phyloP scores from a whole-genome alignment of 2,113 vertebrate genomes.

The Thymallus thymallus region DNA sequence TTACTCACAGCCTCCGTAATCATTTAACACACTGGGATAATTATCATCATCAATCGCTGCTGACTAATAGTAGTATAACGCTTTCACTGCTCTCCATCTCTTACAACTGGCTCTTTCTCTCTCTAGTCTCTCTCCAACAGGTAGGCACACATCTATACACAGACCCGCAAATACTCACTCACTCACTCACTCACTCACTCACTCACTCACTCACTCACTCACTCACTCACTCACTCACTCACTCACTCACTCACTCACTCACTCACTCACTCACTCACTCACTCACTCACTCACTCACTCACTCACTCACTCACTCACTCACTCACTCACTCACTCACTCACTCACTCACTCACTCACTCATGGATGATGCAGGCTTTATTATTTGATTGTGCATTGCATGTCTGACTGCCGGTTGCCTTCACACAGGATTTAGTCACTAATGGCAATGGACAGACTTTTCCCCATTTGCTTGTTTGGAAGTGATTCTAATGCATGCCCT shows the following conservation, averaged over 20 bases:
- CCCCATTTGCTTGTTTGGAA: not conserved
- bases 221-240: not conserved
- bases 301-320: conserved; percentile 29
- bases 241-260: conserved; percentile 17
- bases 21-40: conserved; percentile 57
- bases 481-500: not conserved
- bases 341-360: not conserved
- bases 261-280: conserved; percentile 1
- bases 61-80: conserved; percentile 32
- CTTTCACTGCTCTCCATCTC: conserved; percentile 5
- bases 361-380: not conserved
- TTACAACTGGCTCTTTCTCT: conserved; percentile 8
- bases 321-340: not conserved
- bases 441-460: not conserved
- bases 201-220: conserved; percentile 32
- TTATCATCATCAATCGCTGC: conserved; percentile 55
- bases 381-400: not conserved
- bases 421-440: not conserved
- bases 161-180: not conserved
- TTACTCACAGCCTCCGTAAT: conserved; percentile 54
- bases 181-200: conserved; percentile 13
- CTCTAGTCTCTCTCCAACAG: not conserved
- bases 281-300: conserved; percentile 19
- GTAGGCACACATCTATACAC: not conserved
- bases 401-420: not conserved